Base-by-base conservation (phyloP, 2,113 vertebrate species). In the Noturus placidus region DNA sequence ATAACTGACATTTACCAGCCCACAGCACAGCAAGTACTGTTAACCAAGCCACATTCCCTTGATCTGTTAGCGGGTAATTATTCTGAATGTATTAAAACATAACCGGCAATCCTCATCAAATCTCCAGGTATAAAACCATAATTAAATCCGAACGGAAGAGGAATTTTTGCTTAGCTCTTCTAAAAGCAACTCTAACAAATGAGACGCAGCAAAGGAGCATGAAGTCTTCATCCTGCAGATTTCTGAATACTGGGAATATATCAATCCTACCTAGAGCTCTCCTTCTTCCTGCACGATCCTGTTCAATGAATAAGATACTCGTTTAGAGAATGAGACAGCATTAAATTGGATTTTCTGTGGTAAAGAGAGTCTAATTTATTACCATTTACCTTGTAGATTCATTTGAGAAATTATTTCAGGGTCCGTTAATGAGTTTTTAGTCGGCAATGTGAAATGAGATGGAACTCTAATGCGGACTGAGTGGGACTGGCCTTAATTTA, bases 341-440 rank as follows among this genome's bases (percentile, higher is more conserved):
- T 95, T 95, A 93, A 95, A 96, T 96, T 94, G 91, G 93, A 94
- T 94, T 94, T 94, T 69, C 46, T 90, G 93, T 90, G 90, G 89
- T 91, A 91, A 90, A 90, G 93, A 92, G 93, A 92, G 92, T 88
- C 88, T 92, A 93, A 94, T 94, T 95, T 94, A 94, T 95, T 94
- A 94, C 94, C 94, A 92, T 91, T 95, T 95, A 94, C 96, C 94
- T 92, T 90, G 91, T 89, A 91, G 93, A 93, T 94, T 96, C 92
- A 94, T 94, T 94, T 93, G 91, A 93, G 93, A 93, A 93, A 93
- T 94, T 94, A 94, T 92, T 93, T 89, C 91, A 92, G 85, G 91
- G 78, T 85, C 91, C 87, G 42, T 54, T 94, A 94, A 94, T 93
- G 92, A 94, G 92, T 92, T 93, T 93, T 94, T 92, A 92, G 89